Percentiles rank a stretch among this genome's conserved stretches.
These are phyloP conservation scores for Eudemis profundana DNA, from an alignment of 2,888 invertebrate genomes.

Conservation along the genomic window DNA sequence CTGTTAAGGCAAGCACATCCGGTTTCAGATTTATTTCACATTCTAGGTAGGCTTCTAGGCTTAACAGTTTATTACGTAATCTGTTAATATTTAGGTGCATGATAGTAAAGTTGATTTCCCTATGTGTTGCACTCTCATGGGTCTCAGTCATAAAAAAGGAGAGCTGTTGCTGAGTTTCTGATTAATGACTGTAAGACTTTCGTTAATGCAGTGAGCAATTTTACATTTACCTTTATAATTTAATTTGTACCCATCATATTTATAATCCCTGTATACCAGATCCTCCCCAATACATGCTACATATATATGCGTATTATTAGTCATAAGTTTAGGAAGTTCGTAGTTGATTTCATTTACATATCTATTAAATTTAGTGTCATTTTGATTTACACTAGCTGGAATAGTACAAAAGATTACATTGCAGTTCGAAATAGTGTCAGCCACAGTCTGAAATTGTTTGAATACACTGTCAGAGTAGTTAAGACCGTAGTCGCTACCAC, in stretches of 20 bases:
- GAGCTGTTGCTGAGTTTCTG: background rate
- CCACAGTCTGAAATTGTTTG: background rate
- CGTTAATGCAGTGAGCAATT: background rate
- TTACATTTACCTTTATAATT: background rate
- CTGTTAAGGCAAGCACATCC: background rate
- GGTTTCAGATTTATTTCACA: background rate
- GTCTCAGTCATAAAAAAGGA: background rate
- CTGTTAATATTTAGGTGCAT: constrained; percentile 5
- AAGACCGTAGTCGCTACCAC: background rate
- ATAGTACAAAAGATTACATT: background rate
- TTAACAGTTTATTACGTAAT: background rate
- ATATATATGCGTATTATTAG: background rate
- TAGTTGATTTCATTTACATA: background rate
- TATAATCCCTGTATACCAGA: background rate
- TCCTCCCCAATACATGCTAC: background rate
- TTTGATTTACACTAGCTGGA: background rate
- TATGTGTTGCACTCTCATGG: no score
- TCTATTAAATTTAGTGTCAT: background rate
- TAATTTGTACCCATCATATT: constrained; percentile 1
- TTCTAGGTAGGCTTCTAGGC: background rate
- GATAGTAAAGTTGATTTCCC: no score
- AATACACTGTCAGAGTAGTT: background rate
- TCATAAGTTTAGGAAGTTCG: background rate
- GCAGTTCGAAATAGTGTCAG: background rate
- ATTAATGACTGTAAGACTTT: background rate